Evolutionary conservation across 1,140 invertebrate genomes (phyloP).

Genomic region (Drosophila quadrilineata): DNA sequence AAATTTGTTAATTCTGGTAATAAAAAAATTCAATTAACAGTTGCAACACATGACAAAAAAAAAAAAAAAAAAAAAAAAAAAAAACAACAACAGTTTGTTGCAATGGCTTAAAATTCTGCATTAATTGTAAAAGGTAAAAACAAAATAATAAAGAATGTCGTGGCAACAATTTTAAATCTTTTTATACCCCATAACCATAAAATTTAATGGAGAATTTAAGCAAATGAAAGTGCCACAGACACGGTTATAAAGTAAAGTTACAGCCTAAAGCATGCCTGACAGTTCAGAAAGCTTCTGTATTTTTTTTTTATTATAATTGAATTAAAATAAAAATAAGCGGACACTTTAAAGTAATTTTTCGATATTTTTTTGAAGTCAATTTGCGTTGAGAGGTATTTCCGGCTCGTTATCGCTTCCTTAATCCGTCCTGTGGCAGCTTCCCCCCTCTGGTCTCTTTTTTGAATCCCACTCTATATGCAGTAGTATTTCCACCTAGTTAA

Average conservation of each 20-base stretch:
- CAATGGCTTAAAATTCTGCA: slow-evolving; percentile 35
- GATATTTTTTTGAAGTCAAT: too few species aligned
- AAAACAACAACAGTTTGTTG: slow-evolving; percentile 55
- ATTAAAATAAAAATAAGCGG: too few species aligned
- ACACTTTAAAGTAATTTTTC: neutral
- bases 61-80: too few species aligned
- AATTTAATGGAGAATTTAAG: too few species aligned
- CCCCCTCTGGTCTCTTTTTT: slow-evolving; percentile 2
- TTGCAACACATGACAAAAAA: too few species aligned
- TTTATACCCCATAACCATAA: neutral
- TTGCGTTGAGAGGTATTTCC: slow-evolving; percentile 1
- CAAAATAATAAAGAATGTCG: too few species aligned
- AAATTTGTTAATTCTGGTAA: slow-evolving; percentile 49
- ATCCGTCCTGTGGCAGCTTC: neutral
- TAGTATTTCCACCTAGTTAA: slow-evolving; percentile 43
- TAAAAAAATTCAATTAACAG: slow-evolving; percentile 65
- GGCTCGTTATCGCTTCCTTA: slow-evolving; percentile 11
- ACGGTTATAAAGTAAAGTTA: too few species aligned
- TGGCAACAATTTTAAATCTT: slow-evolving; percentile 1
- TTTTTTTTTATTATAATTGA: too few species aligned
- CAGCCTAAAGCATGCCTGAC: too few species aligned
- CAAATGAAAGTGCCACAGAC: too few species aligned
- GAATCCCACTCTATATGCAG: slow-evolving; percentile 11
- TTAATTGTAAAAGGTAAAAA: too few species aligned
- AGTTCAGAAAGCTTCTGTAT: too few species aligned